Conservation (phyloP, 1,140 invertebrate species). For the Temnothorax curvispinosus region DNA sequence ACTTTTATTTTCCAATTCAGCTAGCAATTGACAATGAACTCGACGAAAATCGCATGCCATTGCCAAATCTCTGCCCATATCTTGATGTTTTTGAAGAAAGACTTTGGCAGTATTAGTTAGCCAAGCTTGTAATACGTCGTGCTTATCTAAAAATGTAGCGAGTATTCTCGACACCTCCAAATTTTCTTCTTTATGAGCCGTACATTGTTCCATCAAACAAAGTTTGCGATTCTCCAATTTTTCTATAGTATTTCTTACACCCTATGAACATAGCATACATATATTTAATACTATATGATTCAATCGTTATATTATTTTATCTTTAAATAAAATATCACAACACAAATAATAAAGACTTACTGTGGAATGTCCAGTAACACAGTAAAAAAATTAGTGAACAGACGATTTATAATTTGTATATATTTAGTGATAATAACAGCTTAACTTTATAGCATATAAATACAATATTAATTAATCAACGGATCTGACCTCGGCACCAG, state of each 20-base stretch:
- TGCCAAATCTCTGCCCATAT: constrained; percentile 90
- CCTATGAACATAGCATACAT: constrained; percentile 78
- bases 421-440: background rate
- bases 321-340: background rate
- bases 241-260: constrained; percentile 89
- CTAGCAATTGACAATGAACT: constrained; percentile 90
- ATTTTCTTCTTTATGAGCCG: constrained; percentile 91
- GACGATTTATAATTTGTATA: background rate
- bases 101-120: constrained; percentile 89
- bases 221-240: constrained; percentile 92
- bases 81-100: constrained; percentile 91
- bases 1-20: constrained; percentile 89
- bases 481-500: constrained; percentile 88
- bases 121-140: constrained; percentile 91
- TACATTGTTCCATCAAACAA: constrained; percentile 89
- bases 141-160: constrained; percentile 90
- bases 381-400: background rate
- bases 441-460: constrained; percentile 1
- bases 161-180: constrained; percentile 89
- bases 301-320: background rate
- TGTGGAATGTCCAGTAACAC: background rate
- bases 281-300: background rate
- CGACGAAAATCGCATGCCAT: constrained; percentile 92
- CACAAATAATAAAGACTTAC: background rate
- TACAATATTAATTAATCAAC: constrained; percentile 31